These are phyloP conservation scores for Aphrophora alni DNA, from an alignment of 2,888 invertebrate species.

Conservation along the genomic window DNA sequence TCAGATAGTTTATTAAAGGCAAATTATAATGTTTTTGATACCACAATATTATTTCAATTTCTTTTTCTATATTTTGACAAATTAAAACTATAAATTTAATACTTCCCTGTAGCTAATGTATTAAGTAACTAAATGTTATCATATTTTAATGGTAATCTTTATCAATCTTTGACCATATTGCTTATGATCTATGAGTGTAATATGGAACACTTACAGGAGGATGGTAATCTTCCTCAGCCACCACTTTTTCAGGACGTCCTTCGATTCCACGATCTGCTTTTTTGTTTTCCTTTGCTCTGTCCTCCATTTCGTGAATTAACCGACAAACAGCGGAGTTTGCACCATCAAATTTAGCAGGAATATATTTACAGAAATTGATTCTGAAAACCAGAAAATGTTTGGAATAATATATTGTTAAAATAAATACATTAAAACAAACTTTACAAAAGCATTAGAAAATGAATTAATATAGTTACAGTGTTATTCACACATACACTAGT, in stretches of 20 bases:
- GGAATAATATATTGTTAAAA: background rate
- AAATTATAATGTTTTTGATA: too few species aligned
- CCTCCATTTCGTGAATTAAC: slow-evolving; percentile 51
- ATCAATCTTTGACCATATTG: background rate
- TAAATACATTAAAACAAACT: background rate
- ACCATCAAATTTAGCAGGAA: slow-evolving; percentile 61
- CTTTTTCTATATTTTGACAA: too few species aligned
- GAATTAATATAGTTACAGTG: too few species aligned
- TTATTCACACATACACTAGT: too few species aligned
- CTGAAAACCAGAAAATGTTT: slow-evolving; percentile 60
- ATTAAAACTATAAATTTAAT: too few species aligned
- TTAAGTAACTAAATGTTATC: too few species aligned
- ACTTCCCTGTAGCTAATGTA: too few species aligned
- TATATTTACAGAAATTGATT: slow-evolving; percentile 90
- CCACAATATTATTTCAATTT: too few species aligned
- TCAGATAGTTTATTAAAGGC: too few species aligned
- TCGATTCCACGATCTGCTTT: slow-evolving; percentile 22
- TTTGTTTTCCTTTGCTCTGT: slow-evolving; percentile 42
- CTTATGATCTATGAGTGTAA: background rate
- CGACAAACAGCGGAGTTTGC: slow-evolving; percentile 51
- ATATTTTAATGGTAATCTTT: too few species aligned
- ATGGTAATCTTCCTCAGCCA: slow-evolving; percentile 47
- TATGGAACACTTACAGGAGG: slow-evolving; percentile 51
- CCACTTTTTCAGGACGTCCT: slow-evolving; percentile 45
- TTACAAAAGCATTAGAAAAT: too few species aligned